phyloP scores from a whole-genome alignment of 2,797 vertebrate genomes.

The Melanotaenia trifasciata region DNA sequence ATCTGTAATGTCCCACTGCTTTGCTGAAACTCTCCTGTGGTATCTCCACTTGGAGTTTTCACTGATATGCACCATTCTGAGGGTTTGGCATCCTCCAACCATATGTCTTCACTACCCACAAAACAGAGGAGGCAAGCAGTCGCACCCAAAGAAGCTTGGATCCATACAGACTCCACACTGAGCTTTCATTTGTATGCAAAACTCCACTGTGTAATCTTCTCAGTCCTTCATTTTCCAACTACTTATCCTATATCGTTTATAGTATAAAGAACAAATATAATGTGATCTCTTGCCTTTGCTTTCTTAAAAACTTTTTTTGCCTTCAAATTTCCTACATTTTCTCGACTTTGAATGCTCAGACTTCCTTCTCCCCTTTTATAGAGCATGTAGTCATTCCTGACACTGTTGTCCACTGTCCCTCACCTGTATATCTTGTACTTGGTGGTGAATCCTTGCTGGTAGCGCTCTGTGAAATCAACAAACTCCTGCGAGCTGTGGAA shows the following conservation, averaged over 20 bases:
- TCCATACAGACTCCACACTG: slow-evolving; percentile 26
- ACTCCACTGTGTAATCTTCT: slow-evolving; percentile 53
- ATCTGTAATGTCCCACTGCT: slow-evolving; percentile 64
- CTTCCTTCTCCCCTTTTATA: neutral
- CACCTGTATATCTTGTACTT: slow-evolving; percentile 99
- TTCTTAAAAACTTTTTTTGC: neutral
- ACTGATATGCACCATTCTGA: slow-evolving; percentile 51
- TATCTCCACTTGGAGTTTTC: slow-evolving; percentile 60
- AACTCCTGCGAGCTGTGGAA: slow-evolving; percentile 97
- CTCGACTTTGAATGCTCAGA: neutral
- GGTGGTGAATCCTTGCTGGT: slow-evolving; percentile 96
- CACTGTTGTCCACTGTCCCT: slow-evolving; percentile 28
- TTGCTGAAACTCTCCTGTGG: slow-evolving; percentile 60
- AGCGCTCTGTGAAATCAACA: slow-evolving; percentile 96
- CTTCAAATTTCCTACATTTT: neutral
- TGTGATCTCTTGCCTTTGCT: neutral
- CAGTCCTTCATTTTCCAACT: slow-evolving; percentile 34
- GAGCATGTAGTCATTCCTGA: neutral
- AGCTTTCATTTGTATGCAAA: slow-evolving; percentile 54
- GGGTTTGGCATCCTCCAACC: slow-evolving; percentile 37
- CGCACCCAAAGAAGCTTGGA: slow-evolving; percentile 32
- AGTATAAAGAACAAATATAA: slow-evolving; percentile 19
- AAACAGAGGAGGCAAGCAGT: slow-evolving; percentile 31
- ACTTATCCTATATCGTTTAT: slow-evolving; percentile 44
- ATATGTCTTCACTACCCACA: slow-evolving; percentile 46